These are phyloP conservation scores for Nemotelus nigrinus DNA, from an alignment of 2,888 invertebrate genomes.

Conservation along the genomic window DNA sequence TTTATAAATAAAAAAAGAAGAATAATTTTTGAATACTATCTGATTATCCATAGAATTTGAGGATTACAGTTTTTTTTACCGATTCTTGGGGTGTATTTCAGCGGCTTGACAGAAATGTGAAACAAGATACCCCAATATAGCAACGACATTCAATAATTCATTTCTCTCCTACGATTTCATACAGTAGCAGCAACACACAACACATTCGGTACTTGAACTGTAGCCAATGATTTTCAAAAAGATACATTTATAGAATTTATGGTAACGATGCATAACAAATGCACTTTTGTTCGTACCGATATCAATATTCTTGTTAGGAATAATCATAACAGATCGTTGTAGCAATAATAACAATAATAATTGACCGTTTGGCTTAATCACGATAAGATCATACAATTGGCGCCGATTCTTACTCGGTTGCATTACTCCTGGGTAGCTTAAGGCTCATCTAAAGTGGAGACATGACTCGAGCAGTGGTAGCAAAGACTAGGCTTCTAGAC, in stretches of 20 bases:
- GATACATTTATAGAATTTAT: conserved; percentile 3
- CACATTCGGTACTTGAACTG: neutral
- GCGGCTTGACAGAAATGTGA: no score
- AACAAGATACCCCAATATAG: no score
- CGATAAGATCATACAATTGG: conserved; percentile 20
- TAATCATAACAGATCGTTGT: neutral
- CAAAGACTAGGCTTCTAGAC: neutral
- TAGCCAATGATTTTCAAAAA: neutral
- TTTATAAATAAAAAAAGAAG: no score
- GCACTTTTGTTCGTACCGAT: conserved; percentile 5
- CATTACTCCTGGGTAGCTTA: no score
- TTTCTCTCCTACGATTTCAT: neutral
- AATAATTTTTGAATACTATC: no score
- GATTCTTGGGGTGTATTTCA: no score
- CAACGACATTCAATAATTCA: no score
- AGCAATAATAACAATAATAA: conserved; percentile 17
- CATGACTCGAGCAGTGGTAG: no score
- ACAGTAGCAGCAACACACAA: neutral
- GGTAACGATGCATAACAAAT: neutral
- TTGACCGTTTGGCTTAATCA: neutral
- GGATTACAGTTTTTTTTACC: no score
- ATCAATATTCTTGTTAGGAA: conserved; percentile 4
- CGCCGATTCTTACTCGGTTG: neutral
- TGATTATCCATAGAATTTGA: no score
- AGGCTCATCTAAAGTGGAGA: neutral